phyloP scores from a whole-genome alignment of 2,888 invertebrate species.

The Nomada ruficornis region DNA sequence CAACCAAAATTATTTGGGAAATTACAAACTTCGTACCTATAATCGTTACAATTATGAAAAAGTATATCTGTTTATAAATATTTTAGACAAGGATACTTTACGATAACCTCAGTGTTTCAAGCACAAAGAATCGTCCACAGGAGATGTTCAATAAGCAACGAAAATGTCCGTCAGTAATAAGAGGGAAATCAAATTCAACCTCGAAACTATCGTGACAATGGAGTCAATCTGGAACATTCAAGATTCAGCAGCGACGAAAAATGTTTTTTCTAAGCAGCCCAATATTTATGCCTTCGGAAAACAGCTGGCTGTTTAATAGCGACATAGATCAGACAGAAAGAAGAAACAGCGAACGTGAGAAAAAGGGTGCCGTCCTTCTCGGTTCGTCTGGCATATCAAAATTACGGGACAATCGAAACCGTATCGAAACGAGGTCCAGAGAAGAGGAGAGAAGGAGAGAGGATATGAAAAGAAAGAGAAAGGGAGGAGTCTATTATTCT shows the following conservation, averaged over 20 bases:
- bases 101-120: too few relatives aligned
- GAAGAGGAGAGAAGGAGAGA: neutral
- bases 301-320: conserved; percentile 37
- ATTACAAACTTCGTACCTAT: too few relatives aligned
- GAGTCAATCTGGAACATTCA: neutral
- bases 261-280: neutral
- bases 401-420: conserved; percentile 83
- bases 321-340: conserved; percentile 55
- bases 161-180: too few relatives aligned
- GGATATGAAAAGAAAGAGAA: conserved; percentile 1
- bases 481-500: conserved; percentile 63
- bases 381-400: conserved; percentile 81
- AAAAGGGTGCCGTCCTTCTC: conserved; percentile 64
- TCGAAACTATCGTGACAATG: too few relatives aligned
- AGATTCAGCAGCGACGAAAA: neutral
- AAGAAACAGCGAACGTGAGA: conserved; percentile 78
- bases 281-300: neutral
- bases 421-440: conserved; percentile 77
- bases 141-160: too few relatives aligned
- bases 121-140: too few relatives aligned
- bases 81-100: too few relatives aligned
- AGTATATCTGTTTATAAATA: too few relatives aligned
- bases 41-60: too few relatives aligned
- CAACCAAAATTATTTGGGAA: too few relatives aligned
- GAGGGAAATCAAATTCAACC: too few relatives aligned